Evolutionary conservation across 1,140 invertebrate species (phyloP), one percentile per base, ranked within the genome.

Genomic region (Neodiprion pinetum): DNA sequence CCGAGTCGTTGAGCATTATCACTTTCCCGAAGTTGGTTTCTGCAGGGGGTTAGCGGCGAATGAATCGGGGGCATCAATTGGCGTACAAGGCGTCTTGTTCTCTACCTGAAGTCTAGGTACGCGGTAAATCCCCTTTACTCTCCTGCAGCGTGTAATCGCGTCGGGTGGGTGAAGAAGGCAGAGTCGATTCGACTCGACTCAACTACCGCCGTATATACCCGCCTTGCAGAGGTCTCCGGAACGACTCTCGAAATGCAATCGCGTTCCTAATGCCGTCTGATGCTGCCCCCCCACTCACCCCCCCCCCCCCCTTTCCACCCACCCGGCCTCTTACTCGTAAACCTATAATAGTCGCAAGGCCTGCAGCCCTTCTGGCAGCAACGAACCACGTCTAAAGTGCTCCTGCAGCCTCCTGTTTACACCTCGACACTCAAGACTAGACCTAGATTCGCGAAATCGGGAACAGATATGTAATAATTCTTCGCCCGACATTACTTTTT

Each of bases 221-320:
- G 28, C 28, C 28, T 40, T 3, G 28, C 28, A 61, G 53, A 61
- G 53, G 53, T 61, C 53, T 61, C 53, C n/a, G 53, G 11, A 61
- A 61, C 53, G 53, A 61, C 53, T 61, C 53, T 61, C 53, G 53
- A 61, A 61, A 61, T 61, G 53, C 53, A 61, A 61, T 61, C 53
- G 53, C 53, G 53, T 61, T 61, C 53, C 53, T 61, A 61, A 61
- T 61, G 53, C 53, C 53, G 4, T 61, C 53, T 61, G n/a, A 61
- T 7, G 53, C 53, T 17, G 11, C 11, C 0, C 11, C 53, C 53
- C 53, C 53, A 5, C 53, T 1, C n/a, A 5, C 53, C n/a, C 53
- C n/a, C 53, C 28, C 2, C 28, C 28, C 1, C 28, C 28, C 1
- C 1, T 0, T 3, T 40, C 28, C 28, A 21, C 17, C 17, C 17